A percentile compares a stretch with the other conserved stretches of the same genome.
phyloP scores from a whole-genome alignment of 2,113 vertebrate genomes.

The Paraplagusia blochii region DNA sequence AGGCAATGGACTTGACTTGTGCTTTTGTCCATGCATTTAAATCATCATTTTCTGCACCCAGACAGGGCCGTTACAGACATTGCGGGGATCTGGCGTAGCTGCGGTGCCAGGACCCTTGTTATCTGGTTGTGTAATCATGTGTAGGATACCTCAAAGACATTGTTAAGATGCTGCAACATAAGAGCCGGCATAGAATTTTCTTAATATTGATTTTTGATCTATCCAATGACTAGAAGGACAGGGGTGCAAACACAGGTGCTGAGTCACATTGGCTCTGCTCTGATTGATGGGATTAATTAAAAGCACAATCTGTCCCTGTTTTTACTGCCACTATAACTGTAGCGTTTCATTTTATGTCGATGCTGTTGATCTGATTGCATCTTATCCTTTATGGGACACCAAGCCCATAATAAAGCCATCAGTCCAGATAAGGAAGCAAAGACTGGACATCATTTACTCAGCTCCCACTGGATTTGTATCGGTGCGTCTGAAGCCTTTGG shows the following conservation, averaged over 20 bases:
- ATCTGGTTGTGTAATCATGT: background rate
- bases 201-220: background rate
- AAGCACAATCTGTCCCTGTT: slow-evolving; percentile 4
- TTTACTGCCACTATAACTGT: background rate
- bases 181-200: background rate
- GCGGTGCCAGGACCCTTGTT: slow-evolving; percentile 24
- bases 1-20: background rate
- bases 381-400: background rate
- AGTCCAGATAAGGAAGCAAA: slow-evolving; percentile 14
- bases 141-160: background rate
- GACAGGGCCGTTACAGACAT: slow-evolving; percentile 47
- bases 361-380: background rate
- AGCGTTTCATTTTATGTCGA: background rate
- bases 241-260: slow-evolving; percentile 45
- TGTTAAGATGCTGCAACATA: background rate
- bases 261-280: slow-evolving; percentile 55
- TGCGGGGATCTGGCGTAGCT: slow-evolving; percentile 51
- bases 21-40: slow-evolving; percentile 1
- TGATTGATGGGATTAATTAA: slow-evolving; percentile 27
- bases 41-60: slow-evolving; percentile 42
- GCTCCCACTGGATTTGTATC: no score
- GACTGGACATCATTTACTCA: background rate
- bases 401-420: slow-evolving; percentile 3
- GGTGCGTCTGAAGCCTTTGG: slow-evolving; percentile 12
- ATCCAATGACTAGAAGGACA: background rate